Percentiles rank a stretch among this genome's conserved stretches.
phyloP scores from a whole-genome alignment of 2,797 vertebrate species.

The Pantherophis vulpinus region DNA sequence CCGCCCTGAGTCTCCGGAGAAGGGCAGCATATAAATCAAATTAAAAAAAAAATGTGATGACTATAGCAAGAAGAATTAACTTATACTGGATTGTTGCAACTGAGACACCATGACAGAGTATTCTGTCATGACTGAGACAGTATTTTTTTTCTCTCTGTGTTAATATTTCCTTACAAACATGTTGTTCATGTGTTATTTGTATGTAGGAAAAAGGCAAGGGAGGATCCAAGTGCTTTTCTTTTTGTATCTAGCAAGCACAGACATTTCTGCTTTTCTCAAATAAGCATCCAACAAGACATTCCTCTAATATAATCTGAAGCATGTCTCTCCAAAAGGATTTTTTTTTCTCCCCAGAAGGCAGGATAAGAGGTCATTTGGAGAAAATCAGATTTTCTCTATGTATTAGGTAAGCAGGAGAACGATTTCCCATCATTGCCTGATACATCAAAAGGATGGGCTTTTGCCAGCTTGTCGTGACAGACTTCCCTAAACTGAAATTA shows the following conservation, averaged over 20 bases:
- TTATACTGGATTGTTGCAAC: not conserved
- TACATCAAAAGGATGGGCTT: not conserved
- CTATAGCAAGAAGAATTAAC: not conserved
- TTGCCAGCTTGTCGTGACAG: not conserved
- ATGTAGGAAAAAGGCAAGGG: not conserved
- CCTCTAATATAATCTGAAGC: not conserved
- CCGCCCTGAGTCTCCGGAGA: too few relatives aligned
- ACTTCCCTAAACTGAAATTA: not conserved
- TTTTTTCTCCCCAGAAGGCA: not conserved
- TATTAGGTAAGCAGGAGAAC: not conserved
- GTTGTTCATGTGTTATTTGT: not conserved
- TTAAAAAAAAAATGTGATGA: not conserved
- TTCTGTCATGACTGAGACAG: not conserved
- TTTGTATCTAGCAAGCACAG: not conserved
- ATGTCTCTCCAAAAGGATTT: not conserved
- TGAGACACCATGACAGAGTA: not conserved
- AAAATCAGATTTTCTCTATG: not conserved
- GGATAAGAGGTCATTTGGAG: not conserved
- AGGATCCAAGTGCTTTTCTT: not conserved
- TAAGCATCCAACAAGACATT: not conserved
- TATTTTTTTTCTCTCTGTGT: not conserved
- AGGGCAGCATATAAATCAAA: too few relatives aligned
- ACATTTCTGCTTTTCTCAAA: not conserved
- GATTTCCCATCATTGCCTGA: not conserved
- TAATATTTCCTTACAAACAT: not conserved